A percentile compares a stretch with the other conserved stretches of the same genome.
These are phyloP conservation scores for Apamea sordens DNA, from an alignment of 2,888 invertebrate species.

Conservation along the genomic window DNA sequence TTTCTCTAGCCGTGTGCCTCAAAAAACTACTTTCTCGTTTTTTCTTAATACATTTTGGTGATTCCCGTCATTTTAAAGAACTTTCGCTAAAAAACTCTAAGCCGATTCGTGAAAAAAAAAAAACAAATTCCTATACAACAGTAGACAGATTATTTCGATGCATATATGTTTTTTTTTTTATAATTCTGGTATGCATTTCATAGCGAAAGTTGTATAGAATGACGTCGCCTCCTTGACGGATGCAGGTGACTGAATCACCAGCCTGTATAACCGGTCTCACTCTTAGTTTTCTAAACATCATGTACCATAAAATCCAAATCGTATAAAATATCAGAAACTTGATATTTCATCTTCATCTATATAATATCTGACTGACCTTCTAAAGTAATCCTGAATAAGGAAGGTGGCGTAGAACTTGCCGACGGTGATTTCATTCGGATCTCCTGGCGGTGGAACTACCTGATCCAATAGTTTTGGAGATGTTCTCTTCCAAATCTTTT, in stretches of 20 bases:
- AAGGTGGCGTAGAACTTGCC: constrained; percentile 99
- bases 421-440: constrained; percentile 99
- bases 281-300: constrained; percentile 5
- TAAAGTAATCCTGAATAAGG: constrained; percentile 99
- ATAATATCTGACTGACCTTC: constrained; percentile 89
- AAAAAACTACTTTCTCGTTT: not conserved
- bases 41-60: not conserved
- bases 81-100: too few species aligned
- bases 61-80: too few species aligned
- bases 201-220: too few species aligned
- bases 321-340: constrained; percentile 3
- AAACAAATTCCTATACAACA: too few species aligned
- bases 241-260: too few species aligned
- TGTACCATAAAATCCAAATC: constrained; percentile 21
- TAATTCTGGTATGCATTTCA: too few species aligned
- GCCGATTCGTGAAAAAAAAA: too few species aligned
- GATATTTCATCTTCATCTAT: constrained; percentile 5
- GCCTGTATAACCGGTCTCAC: not conserved
- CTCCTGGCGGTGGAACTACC: constrained; percentile 99
- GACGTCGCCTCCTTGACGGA: too few species aligned
- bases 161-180: too few species aligned
- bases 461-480: constrained; percentile 98
- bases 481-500: constrained; percentile 99
- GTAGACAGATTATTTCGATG: too few species aligned
- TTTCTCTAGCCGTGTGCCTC: too few species aligned